Evolutionary conservation across 1,140 invertebrate species (phyloP).

Genomic region (Dysdera silvatica): DNA sequence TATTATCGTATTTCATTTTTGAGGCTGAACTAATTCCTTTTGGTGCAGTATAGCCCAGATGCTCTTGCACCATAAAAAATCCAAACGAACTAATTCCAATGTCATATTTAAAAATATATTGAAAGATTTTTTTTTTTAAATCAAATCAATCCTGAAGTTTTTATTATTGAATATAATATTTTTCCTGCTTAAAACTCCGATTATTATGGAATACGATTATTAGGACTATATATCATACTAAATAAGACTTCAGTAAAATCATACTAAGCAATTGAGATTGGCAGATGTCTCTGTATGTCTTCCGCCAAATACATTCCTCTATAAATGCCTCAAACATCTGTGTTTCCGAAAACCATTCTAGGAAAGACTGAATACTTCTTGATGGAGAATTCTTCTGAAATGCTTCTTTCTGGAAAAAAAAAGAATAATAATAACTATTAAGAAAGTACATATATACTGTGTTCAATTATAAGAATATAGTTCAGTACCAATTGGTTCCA

Average conservation of each 20-base stretch:
- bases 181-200: background rate
- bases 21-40: too few relatives aligned
- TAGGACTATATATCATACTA: background rate
- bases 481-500: too few relatives aligned
- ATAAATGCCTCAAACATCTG: constrained; percentile 62
- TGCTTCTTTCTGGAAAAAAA: constrained; percentile 51
- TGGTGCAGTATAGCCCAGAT: too few relatives aligned
- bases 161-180: background rate
- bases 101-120: background rate
- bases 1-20: too few relatives aligned
- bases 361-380: constrained; percentile 58
- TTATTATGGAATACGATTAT: background rate
- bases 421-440: constrained; percentile 17
- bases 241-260: background rate
- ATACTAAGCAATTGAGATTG: constrained; percentile 12
- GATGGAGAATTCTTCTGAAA: constrained; percentile 50
- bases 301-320: constrained; percentile 27
- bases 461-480: constrained; percentile 17
- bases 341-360: constrained; percentile 75
- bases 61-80: too few relatives aligned
- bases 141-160: background rate
- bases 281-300: constrained; percentile 15
- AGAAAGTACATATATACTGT: constrained; percentile 15
- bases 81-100: background rate
- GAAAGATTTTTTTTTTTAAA: background rate